A percentile compares a stretch with the other conserved stretches of the same genome.
phyloP scores from a whole-genome alignment of 2,797 vertebrate species.

The Poeciliopsis gracilis region DNA sequence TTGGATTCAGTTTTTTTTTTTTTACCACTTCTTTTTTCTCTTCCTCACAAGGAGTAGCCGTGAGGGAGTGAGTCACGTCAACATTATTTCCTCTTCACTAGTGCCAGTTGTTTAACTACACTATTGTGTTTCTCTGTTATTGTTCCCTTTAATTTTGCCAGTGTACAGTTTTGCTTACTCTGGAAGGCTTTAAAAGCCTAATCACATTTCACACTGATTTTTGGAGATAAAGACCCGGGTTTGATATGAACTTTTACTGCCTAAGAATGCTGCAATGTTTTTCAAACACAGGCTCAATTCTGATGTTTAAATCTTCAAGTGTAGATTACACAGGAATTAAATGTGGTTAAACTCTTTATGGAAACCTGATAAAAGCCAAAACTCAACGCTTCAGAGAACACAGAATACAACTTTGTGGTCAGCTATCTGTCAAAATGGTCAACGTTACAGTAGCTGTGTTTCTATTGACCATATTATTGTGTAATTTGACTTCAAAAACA shows the following conservation, averaged over 20 bases:
- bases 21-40: slow-evolving; percentile 52
- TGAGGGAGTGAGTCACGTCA: slow-evolving; percentile 64
- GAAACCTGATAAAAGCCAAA: slow-evolving; percentile 9
- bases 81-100: slow-evolving; percentile 64
- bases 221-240: slow-evolving; percentile 6
- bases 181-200: slow-evolving; percentile 56
- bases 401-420: slow-evolving; percentile 31
- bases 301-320: slow-evolving; percentile 16
- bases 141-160: slow-evolving; percentile 54
- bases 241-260: slow-evolving; percentile 1
- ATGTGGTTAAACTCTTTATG: slow-evolving; percentile 16
- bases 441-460: slow-evolving; percentile 23
- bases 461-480: too few species aligned
- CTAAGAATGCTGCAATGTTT: slow-evolving; percentile 35
- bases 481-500: too few species aligned
- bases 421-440: slow-evolving; percentile 43
- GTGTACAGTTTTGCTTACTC: slow-evolving; percentile 42
- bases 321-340: slow-evolving; percentile 21
- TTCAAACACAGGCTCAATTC: slow-evolving; percentile 22
- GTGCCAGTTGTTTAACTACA: slow-evolving; percentile 47
- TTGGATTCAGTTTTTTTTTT: slow-evolving; percentile 3
- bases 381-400: background rate
- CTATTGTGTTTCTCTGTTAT: slow-evolving; percentile 70
- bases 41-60: slow-evolving; percentile 48
- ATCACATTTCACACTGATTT: slow-evolving; percentile 34